Evolutionary conservation across 2,888 invertebrate genomes (phyloP), one percentile per base, ranked within the genome.

Genomic region (Rhagonycha lutea): DNA sequence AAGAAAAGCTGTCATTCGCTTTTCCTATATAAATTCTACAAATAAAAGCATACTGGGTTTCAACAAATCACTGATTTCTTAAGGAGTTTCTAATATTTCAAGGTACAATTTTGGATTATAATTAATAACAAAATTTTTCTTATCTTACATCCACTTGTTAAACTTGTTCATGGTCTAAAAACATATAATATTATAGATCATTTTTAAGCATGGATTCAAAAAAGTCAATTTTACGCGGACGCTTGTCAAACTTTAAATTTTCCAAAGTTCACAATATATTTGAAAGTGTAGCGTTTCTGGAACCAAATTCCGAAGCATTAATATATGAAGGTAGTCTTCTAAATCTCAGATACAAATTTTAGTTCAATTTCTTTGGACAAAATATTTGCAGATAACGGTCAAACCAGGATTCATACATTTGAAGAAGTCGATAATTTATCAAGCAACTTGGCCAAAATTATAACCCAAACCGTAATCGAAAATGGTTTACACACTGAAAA

Each of bases 401-500:
- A 80, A 0, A 77, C 81, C 2, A 82, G 80, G n/a, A 76, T 77
- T 7, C 80, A 88, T 12, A 90, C 90, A 10, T 93, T 91, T 82
- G 85, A 89, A 0, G 89, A 92, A 79, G 84, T 93, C 68, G 89
- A 92, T 61, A 86, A 86, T 1, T 85, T 89, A 5, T 89, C 91
- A 7, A 92, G 92, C 82, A 89, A 90, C 28, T 82, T 93, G 24
- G 91, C 92, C 0, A 86, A 90, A 14, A 89, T 88, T 0, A 88
- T 94, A 28, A 83, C 88, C 0, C 84, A 88, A 18, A 86, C 87
- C 32, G 89, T 90, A 10, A 80, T 69, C 80, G n/a, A n/a, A n/a
- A n/a, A n/a, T n/a, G n/a, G 86, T 0, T 78, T 87, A 0, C 87
- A 89, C 0, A 82, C 89, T 7, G 93, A 94, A 84, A 84, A 88